Evolutionary conservation across 2,888 invertebrate species (phyloP).

Genomic region (Beris morrisii): DNA sequence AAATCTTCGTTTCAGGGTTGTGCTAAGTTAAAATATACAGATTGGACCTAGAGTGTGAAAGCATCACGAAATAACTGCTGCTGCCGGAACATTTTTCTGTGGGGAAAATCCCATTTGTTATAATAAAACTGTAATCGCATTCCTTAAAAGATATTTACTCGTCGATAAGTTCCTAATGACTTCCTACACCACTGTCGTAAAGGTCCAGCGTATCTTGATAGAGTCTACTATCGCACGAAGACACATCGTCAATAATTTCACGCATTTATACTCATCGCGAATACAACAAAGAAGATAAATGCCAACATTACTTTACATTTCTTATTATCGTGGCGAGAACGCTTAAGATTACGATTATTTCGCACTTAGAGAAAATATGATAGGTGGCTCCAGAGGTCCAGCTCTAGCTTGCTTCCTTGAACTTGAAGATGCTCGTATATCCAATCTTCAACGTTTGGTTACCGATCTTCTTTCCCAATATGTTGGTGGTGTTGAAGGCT

Average conservation of each 20-base stretch:
- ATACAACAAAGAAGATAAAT: slow-evolving; percentile 21
- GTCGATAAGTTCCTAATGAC: slow-evolving; percentile 32
- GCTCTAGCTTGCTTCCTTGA: slow-evolving; percentile 7
- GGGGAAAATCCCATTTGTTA: too few relatives aligned
- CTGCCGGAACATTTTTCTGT: too few relatives aligned
- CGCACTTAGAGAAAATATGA: slow-evolving; percentile 28
- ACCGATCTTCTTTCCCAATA: background rate
- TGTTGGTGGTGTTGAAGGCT: too few relatives aligned
- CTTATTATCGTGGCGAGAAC: slow-evolving; percentile 25
- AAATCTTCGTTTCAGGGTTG: too few relatives aligned
- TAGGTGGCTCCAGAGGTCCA: slow-evolving; percentile 12
- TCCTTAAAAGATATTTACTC: slow-evolving; percentile 20
- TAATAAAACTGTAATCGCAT: slow-evolving; percentile 4
- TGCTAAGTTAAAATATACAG: too few relatives aligned
- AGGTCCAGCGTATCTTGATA: too few relatives aligned
- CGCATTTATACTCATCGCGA: slow-evolving; percentile 35
- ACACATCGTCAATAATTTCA: slow-evolving; percentile 36
- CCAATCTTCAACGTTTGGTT: background rate
- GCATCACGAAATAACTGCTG: too few relatives aligned
- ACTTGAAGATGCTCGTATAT: background rate
- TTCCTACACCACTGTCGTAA: slow-evolving; percentile 8
- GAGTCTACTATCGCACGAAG: slow-evolving; percentile 10
- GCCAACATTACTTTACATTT: slow-evolving; percentile 32
- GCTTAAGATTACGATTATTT: slow-evolving; percentile 31
- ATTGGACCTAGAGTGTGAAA: too few relatives aligned